A percentile compares a stretch with the other conserved stretches of the same genome.
Evolutionary conservation across 2,797 vertebrate genomes (phyloP).

Genomic region (Crocodylus rhombifer): DNA sequence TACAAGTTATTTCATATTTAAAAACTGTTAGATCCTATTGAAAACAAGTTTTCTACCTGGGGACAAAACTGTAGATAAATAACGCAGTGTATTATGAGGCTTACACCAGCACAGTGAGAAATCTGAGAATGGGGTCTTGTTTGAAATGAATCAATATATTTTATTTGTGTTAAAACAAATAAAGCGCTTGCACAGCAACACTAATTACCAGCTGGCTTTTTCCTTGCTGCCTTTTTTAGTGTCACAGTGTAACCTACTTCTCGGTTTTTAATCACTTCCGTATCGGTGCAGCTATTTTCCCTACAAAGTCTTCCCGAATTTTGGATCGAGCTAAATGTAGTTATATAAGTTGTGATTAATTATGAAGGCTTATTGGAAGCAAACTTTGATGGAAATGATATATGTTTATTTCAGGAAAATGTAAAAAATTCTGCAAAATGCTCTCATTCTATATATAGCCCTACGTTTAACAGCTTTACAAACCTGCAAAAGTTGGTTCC

Average conservation of each 20-base stretch:
- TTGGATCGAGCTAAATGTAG: constrained; percentile 72
- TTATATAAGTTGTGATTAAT: constrained; percentile 73
- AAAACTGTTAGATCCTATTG: constrained; percentile 76
- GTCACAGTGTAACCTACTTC: constrained; percentile 42
- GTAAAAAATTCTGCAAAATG: constrained; percentile 78
- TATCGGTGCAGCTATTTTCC: constrained; percentile 60
- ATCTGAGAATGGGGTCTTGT: constrained; percentile 12
- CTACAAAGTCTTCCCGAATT: constrained; percentile 70
- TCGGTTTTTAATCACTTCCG: constrained; percentile 74
- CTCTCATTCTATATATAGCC: constrained; percentile 82
- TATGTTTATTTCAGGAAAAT: constrained; percentile 83
- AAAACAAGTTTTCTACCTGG: constrained; percentile 68
- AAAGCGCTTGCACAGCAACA: constrained; percentile 39
- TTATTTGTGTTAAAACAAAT: constrained; percentile 47
- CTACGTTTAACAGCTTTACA: constrained; percentile 83
- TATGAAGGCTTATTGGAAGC: constrained; percentile 67
- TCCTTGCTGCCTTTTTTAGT: constrained; percentile 14
- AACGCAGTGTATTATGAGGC: neutral
- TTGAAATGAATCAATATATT: constrained; percentile 41
- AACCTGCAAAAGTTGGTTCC: constrained; percentile 87
- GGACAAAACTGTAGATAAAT: constrained; percentile 29
- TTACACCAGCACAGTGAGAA: neutral
- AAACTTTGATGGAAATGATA: constrained; percentile 76
- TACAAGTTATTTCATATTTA: constrained; percentile 79
- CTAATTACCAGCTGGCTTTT: constrained; percentile 71